Evolutionary conservation across 2,113 vertebrate genomes (phyloP).

Genomic region (Neolamprologus sp.): DNA sequence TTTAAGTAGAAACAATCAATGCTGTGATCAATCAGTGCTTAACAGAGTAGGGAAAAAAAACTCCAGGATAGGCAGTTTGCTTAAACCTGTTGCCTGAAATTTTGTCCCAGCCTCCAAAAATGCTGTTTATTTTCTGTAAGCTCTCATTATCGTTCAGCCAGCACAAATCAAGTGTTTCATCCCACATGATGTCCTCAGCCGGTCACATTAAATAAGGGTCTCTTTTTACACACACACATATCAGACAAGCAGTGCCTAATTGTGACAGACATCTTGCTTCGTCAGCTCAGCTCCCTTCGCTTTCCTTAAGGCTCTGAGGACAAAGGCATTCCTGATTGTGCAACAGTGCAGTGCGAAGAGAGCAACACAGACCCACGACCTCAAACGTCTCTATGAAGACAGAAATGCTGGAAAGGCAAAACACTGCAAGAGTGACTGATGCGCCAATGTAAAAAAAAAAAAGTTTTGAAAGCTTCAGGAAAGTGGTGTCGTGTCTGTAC

Average conservation of each 20-base stretch:
- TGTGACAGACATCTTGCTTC: slow-evolving; percentile 16
- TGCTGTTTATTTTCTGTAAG: neutral
- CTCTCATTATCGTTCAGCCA: neutral
- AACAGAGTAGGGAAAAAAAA: neutral
- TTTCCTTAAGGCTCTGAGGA: neutral
- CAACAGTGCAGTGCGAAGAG: neutral
- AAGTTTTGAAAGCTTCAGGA: neutral
- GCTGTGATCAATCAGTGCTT: slow-evolving; percentile 36
- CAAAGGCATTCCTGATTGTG: neutral
- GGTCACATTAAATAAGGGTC: neutral
- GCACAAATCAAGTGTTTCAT: neutral
- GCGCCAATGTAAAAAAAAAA: neutral
- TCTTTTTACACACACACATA: neutral
- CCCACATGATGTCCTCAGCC: neutral
- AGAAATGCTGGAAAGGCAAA: neutral
- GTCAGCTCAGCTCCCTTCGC: slow-evolving; percentile 7
- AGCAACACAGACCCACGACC: neutral
- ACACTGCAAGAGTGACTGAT: neutral
- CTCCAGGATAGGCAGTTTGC: neutral
- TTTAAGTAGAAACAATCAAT: slow-evolving; percentile 45
- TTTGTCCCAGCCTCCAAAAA: neutral
- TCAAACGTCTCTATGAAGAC: neutral
- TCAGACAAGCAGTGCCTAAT: neutral
- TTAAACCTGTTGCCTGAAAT: neutral
- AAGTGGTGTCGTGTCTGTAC: neutral